Percentiles rank a stretch among this genome's conserved stretches.
phyloP scores from a whole-genome alignment of 2,797 vertebrate species.

The Scomberomorus guttatus region DNA sequence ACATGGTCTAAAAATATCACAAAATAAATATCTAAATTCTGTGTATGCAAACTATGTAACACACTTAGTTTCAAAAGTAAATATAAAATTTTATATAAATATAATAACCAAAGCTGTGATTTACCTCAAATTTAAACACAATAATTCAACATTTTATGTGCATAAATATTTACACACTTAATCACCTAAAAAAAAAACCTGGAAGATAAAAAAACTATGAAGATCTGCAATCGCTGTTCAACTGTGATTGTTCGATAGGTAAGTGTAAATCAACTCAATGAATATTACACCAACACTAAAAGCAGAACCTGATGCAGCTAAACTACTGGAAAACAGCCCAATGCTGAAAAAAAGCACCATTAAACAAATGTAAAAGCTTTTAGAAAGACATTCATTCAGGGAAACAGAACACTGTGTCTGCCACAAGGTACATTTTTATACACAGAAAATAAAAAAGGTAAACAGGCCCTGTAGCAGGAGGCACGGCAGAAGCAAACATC shows the following conservation, averaged over 20 bases:
- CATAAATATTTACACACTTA: background rate
- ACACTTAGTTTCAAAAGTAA: background rate
- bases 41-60: background rate
- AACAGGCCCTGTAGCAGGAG: background rate
- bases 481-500: background rate
- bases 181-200: background rate
- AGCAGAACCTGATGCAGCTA: background rate
- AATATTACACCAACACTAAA: background rate
- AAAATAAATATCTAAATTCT: background rate
- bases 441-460: background rate
- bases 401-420: background rate
- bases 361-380: conserved; percentile 1
- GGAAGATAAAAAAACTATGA: background rate
- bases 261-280: background rate
- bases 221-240: background rate
- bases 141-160: background rate
- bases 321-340: background rate
- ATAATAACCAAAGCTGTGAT: background rate
- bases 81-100: background rate
- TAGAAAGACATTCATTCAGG: background rate
- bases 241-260: background rate
- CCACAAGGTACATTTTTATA: background rate
- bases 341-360: background rate
- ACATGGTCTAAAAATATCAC: conserved; percentile 18
- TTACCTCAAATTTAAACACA: background rate